Evolutionary conservation across 2,888 invertebrate species (phyloP).

Genomic region (Agrochola lota): DNA sequence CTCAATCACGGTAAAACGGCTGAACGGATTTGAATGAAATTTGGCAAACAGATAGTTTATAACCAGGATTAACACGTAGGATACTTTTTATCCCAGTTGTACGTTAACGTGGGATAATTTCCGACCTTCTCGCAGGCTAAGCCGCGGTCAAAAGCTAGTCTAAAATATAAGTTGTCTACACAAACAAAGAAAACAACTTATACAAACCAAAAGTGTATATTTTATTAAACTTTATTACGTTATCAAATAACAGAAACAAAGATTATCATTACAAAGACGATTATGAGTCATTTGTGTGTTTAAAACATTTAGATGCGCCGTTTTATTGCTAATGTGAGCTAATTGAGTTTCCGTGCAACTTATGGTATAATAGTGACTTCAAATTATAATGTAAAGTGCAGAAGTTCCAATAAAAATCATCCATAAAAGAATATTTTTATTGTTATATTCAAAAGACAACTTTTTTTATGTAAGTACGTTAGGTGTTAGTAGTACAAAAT

Average conservation of each 20-base stretch:
- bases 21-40: background rate
- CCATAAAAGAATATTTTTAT: background rate
- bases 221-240: constrained; percentile 47
- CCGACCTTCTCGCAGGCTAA: no score
- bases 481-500: no score
- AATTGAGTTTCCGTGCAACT: constrained; percentile 60
- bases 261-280: constrained; percentile 22
- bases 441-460: background rate
- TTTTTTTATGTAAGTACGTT: background rate
- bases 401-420: constrained; percentile 19
- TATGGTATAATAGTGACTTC: constrained; percentile 42
- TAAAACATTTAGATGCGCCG: constrained; percentile 42
- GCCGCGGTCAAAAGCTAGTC: background rate
- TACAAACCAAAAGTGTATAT: constrained; percentile 5
- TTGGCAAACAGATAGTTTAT: background rate
- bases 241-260: constrained; percentile 49
- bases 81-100: background rate
- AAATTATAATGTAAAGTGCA: background rate
- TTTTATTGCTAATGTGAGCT: constrained; percentile 47
- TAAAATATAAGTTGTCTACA: background rate
- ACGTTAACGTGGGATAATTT: background rate
- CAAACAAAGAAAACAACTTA: constrained; percentile 8
- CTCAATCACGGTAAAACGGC: background rate
- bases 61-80: no score
- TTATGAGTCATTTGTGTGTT: constrained; percentile 56